Evolutionary conservation across 37 sponge, comb jelly and placozoan species (phyloP), one percentile per base, ranked within the genome.

Genomic region (Cliona cf. orientalis): DNA sequence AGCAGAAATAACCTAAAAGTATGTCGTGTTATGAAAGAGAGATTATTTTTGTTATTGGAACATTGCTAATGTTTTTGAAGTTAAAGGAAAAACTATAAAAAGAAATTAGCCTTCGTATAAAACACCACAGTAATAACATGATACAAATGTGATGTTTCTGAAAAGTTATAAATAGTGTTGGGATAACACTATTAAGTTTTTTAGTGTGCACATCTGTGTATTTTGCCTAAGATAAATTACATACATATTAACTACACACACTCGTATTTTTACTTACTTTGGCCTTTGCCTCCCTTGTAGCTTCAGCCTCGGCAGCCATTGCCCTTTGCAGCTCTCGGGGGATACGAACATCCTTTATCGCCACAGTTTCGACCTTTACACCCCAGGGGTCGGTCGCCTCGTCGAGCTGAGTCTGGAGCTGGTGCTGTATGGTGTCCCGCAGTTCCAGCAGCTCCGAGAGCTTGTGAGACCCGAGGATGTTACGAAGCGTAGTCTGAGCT

Each of bases 271-370:
- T 35, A 33, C 71, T 55, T 49, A 95, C 96, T 87, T 98, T 98
- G 7, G 96, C 99, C 62, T 82, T 91, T 42, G 99, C 95, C 45
- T 98, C 99, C 12, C 99, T 80, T 41, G 87, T 58, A 67, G 99
- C 96, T 42, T 98, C 96, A 33, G 99, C 99, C 76, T 98, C 99
- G 5, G 99, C 99, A 58, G 99, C 99, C 99, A 98, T 94, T 4
- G 95, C 94, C 61, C 99, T 71, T 58, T 94, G 95, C 60, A 98
- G 65, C 46, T 96, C 82, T 35, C 62, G 79, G 23, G 99, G 97
- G 39, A 98, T 92, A 45, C 95, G 84, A 23, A 98, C 96, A 82
- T 98, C 99, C 71, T 98, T 98, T 58, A 93, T 95, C 59, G 60
- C 95, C 80, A 96, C 92, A 23, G 87, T 62, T 78, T 98, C 97